Percentiles rank a stretch among this genome's conserved stretches.
Conservation (phyloP, 1,140 invertebrate genomes). For the Drosophila tsacasi region DNA sequence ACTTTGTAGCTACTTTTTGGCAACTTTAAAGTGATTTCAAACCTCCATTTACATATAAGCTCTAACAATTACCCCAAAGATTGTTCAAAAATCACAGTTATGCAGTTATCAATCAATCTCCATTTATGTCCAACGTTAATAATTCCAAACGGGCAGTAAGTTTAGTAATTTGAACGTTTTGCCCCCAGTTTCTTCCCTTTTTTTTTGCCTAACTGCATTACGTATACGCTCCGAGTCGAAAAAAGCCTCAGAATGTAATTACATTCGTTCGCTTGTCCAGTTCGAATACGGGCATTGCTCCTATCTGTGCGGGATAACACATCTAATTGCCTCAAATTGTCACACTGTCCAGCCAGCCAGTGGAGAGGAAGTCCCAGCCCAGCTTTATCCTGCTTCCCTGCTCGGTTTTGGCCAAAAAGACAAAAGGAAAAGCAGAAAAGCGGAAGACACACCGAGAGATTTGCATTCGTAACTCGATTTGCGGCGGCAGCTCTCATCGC, state of each 20-base stretch:
- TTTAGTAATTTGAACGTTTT: background rate
- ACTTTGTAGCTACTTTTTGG: background rate
- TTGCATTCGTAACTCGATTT: constrained; percentile 80
- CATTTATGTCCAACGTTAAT: constrained; percentile 1
- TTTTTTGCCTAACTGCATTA: constrained; percentile 18
- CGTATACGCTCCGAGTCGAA: constrained; percentile 4
- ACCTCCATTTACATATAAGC: background rate
- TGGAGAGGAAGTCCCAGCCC: constrained; percentile 11
- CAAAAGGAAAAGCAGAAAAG: constrained; percentile 20
- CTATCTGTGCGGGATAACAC: constrained; percentile 22
- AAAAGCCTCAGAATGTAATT: constrained; percentile 32
- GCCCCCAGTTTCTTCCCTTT: background rate
- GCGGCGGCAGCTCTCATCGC: constrained; percentile 62
- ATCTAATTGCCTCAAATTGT: constrained; percentile 74
- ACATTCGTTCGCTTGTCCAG: constrained; percentile 15
- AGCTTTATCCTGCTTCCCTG: constrained; percentile 8
- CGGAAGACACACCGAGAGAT: constrained; percentile 59
- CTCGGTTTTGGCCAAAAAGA: constrained; percentile 38
- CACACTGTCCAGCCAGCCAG: constrained; percentile 53
- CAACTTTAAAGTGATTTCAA: background rate
- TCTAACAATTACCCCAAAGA: background rate
- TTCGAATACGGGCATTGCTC: constrained; percentile 12
- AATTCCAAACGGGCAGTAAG: background rate
- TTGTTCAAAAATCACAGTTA: background rate
- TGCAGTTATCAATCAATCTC: constrained; percentile 3